Evolutionary conservation across 2,113 vertebrate species (phyloP), one percentile per base, ranked within the genome.

Genomic region (Silurus asotus): DNA sequence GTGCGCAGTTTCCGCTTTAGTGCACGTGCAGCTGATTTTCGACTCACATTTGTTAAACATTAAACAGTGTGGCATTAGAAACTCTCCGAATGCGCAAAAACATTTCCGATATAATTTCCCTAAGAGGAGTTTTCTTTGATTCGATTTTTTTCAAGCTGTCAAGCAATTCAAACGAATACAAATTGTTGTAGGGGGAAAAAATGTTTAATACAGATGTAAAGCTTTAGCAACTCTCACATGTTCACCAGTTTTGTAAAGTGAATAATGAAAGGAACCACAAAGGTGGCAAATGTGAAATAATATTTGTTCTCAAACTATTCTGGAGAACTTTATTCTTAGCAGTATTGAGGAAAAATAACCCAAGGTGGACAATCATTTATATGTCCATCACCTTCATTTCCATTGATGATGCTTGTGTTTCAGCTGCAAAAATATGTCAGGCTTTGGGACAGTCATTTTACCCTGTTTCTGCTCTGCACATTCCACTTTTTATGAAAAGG

Each of bases 21-120:
- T 59, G 25, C 77, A 80, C 19, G 28, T 61, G 76, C 55, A 79
- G 55, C 25, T 37, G 77, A 61, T 79, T 79, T 7, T 80, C 15
- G 0, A 11, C 2, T 8, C 1, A 17, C 17, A 49, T 75, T 75
- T 51, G 37, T 20, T 72, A 20, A 19, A 49, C 37, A 49, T 37
- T 28, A 37, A 69, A 28, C 14, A 25, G 5, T 37, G 8, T 48
- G 7, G 8, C 6, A 48, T 48, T 72, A 45, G 5, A 76, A 76
- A 76, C 15, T 55, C 11, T 23, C 53, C 23, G 25, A 55, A 25
- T 11, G 25, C 51, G 13, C 4, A 23, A n/a, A 37, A 37, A 37
- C 37, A 37, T 37, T 37, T 37, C 37, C 37, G 37, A 37, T 37
- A 37, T 37, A 37, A 37, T 37, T 37, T 37, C 37, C 37, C 37